Conservation (phyloP, 2,888 invertebrate genomes). For the Allacma fusca region DNA sequence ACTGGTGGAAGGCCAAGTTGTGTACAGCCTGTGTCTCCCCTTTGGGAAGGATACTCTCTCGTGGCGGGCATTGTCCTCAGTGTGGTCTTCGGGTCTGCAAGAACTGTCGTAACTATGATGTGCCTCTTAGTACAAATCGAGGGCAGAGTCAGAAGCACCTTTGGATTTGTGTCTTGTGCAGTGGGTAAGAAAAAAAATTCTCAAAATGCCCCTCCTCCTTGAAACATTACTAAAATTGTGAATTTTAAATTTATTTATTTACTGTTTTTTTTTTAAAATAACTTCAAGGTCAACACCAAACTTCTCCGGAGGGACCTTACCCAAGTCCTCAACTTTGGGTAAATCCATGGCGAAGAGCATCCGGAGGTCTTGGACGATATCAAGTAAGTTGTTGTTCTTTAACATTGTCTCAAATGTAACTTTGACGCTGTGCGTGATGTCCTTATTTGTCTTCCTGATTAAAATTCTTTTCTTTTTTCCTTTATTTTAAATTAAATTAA, state of each 20-base stretch:
- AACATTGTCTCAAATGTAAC: not conserved
- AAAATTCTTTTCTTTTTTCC: no score
- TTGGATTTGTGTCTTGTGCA: slow-evolving; percentile 59
- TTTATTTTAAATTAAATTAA: no score
- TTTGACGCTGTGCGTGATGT: no score
- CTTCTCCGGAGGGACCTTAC: not conserved
- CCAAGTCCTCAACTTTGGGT: not conserved
- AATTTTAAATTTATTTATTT: slow-evolving; percentile 17
- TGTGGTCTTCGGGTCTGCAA: slow-evolving; percentile 59
- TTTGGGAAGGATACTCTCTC: slow-evolving; percentile 58
- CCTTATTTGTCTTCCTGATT: no score
- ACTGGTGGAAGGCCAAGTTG: slow-evolving; percentile 59
- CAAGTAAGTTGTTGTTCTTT: slow-evolving; percentile 50
- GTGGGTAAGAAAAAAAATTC: slow-evolving; percentile 53
- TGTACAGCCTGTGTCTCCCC: slow-evolving; percentile 60
- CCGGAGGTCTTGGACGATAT: slow-evolving; percentile 59
- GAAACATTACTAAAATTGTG: not conserved
- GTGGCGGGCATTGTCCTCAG: slow-evolving; percentile 59
- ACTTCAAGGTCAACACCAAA: slow-evolving; percentile 36
- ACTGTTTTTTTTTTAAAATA: not conserved
- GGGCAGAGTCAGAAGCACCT: not conserved
- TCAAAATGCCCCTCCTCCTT: not conserved
- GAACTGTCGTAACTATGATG: slow-evolving; percentile 55
- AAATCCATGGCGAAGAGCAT: slow-evolving; percentile 49
- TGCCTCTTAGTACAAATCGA: slow-evolving; percentile 19